Conservation (phyloP, 2,113 vertebrate species). For the Psittacula cyanocephala region DNA sequence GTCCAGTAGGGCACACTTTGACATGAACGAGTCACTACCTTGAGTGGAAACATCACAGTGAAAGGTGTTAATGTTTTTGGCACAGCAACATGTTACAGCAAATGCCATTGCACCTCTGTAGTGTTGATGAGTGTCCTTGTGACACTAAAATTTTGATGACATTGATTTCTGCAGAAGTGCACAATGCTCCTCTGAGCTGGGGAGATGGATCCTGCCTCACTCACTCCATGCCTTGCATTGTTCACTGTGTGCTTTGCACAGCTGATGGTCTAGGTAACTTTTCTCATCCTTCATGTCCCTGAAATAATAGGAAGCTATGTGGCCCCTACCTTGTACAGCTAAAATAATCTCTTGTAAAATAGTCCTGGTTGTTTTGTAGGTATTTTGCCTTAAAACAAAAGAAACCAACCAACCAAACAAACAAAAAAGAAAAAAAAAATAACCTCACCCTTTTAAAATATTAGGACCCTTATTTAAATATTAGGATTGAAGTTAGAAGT, state of each 20-base stretch:
- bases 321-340: background rate
- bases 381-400: background rate
- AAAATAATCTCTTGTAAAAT: background rate
- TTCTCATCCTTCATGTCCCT: background rate
- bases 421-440: background rate
- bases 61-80: background rate
- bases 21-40: background rate
- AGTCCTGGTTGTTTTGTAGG: background rate
- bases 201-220: background rate
- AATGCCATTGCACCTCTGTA: fast-evolving
- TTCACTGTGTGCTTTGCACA: background rate
- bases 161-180: background rate
- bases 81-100: background rate
- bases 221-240: background rate
- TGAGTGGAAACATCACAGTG: background rate
- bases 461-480: background rate
- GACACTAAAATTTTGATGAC: background rate
- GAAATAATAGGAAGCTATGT: background rate
- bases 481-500: background rate
- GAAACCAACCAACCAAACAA: background rate
- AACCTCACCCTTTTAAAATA: background rate
- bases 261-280: background rate
- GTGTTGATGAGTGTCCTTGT: background rate
- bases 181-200: background rate
- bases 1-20: background rate